These are phyloP conservation scores for Anthopleura sola DNA, from an alignment of 64 coral and sea anemone species.

Conservation along the genomic window DNA sequence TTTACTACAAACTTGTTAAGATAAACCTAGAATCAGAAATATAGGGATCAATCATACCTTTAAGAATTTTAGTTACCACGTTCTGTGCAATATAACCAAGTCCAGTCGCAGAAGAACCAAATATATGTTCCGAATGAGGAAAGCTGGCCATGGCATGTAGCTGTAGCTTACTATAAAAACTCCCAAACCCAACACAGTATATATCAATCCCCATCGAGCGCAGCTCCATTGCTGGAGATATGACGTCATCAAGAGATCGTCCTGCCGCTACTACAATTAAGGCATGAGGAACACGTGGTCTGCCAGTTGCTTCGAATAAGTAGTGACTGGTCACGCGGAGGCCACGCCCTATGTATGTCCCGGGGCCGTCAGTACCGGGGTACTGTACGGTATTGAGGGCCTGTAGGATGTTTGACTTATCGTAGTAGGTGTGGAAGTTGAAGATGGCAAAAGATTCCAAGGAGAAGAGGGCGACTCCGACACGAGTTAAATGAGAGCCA, in stretches of 20 bases:
- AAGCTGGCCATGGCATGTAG: constrained; percentile 89
- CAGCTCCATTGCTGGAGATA: constrained; percentile 61
- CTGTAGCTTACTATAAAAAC: constrained; percentile 79
- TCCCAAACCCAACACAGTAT: constrained; percentile 69
- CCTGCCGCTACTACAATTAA: constrained; percentile 68
- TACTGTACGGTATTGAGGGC: constrained; percentile 70
- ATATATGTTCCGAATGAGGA: constrained; percentile 83
- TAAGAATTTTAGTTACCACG: constrained; percentile 88
- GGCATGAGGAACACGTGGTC: constrained; percentile 50
- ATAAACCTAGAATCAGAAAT: background rate
- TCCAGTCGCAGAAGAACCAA: constrained; percentile 44
- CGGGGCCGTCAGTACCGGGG: constrained; percentile 85
- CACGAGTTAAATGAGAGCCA: constrained; percentile 34
- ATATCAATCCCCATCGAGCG: constrained; percentile 63
- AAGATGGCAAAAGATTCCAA: constrained; percentile 90
- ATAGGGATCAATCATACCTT: constrained; percentile 46
- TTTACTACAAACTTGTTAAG: no score
- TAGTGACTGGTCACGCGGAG: constrained; percentile 64
- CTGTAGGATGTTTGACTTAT: constrained; percentile 77
- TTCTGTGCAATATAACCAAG: constrained; percentile 75
- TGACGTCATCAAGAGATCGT: constrained; percentile 87
- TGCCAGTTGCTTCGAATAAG: constrained; percentile 52
- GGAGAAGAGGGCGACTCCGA: constrained; percentile 71
- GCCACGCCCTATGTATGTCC: constrained; percentile 86
- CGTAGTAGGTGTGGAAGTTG: constrained; percentile 90